Percentiles rank a stretch among this genome's conserved stretches.
Conservation (phyloP, 2,888 invertebrate genomes). For the Euproctis similis region DNA sequence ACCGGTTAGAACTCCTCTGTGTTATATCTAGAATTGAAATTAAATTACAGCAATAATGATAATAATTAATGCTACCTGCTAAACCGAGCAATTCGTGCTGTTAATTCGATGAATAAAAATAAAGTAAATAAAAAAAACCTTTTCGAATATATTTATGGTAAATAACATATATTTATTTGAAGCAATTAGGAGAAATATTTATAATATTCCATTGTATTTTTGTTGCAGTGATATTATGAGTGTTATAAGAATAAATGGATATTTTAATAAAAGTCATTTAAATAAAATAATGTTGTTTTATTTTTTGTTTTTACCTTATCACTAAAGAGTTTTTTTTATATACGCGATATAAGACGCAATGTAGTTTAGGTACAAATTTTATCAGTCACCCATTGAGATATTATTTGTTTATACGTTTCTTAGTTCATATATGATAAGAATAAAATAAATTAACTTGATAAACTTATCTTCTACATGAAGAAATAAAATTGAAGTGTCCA, state of each 20-base stretch:
- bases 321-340: too few species aligned
- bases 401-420: too few species aligned
- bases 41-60: constrained; percentile 15
- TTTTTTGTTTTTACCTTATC: too few species aligned
- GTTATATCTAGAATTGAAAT: constrained; percentile 9
- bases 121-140: too few species aligned
- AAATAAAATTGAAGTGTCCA: too few species aligned
- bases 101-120: constrained; percentile 26
- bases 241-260: constrained; percentile 77
- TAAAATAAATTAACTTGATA: too few species aligned
- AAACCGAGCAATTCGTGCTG: constrained; percentile 28
- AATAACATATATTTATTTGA: constrained; percentile 59
- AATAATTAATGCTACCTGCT: constrained; percentile 30
- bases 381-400: too few species aligned
- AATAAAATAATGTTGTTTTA: too few species aligned
- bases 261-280: constrained; percentile 76
- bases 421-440: too few species aligned
- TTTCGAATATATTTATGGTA: constrained; percentile 56
- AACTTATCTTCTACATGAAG: too few species aligned
- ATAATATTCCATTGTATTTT: constrained; percentile 75
- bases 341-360: too few species aligned
- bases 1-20: constrained; percentile 15
- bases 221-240: constrained; percentile 76
- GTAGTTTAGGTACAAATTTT: too few species aligned
- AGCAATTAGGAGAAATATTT: constrained; percentile 70